Percentiles rank a stretch among this genome's conserved stretches.
Evolutionary conservation across 2,113 vertebrate species (phyloP).

Genomic region (Odocoileus virginianus): DNA sequence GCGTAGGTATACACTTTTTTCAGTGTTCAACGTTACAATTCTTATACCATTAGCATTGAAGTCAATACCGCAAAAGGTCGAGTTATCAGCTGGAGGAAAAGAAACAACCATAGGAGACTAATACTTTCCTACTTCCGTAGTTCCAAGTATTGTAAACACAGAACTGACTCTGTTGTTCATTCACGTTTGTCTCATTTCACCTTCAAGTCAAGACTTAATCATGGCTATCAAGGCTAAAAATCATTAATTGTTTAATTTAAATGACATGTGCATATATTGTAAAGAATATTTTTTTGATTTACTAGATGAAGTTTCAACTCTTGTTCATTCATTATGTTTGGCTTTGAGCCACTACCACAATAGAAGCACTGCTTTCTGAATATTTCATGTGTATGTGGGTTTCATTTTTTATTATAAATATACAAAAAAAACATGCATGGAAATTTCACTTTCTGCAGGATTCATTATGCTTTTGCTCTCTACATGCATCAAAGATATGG

Average conservation of each 20-base stretch:
- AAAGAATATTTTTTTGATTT: not conserved
- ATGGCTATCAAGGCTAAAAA: not conserved
- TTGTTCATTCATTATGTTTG: not conserved
- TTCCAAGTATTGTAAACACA: not conserved
- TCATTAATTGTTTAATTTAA: not conserved
- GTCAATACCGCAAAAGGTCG: not conserved
- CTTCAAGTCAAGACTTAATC: not conserved
- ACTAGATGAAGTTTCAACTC: not conserved
- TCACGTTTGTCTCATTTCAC: not conserved
- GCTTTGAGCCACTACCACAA: not conserved
- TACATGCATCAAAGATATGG: not conserved
- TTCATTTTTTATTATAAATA: conserved; percentile 9
- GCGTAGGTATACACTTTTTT: not conserved
- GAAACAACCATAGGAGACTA: not conserved
- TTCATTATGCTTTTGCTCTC: not conserved
- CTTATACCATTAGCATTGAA: not conserved
- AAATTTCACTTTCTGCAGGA: not conserved
- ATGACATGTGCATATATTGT: not conserved
- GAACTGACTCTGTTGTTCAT: not conserved
- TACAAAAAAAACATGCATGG: not conserved
- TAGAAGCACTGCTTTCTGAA: not conserved
- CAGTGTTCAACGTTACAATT: not conserved
- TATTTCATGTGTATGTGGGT: not conserved
- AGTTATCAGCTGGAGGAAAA: not conserved
- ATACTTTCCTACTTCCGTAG: not conserved